These are phyloP conservation scores for Pogona vitticeps DNA, from an alignment of 2,113 vertebrate species.

Conservation along the genomic window DNA sequence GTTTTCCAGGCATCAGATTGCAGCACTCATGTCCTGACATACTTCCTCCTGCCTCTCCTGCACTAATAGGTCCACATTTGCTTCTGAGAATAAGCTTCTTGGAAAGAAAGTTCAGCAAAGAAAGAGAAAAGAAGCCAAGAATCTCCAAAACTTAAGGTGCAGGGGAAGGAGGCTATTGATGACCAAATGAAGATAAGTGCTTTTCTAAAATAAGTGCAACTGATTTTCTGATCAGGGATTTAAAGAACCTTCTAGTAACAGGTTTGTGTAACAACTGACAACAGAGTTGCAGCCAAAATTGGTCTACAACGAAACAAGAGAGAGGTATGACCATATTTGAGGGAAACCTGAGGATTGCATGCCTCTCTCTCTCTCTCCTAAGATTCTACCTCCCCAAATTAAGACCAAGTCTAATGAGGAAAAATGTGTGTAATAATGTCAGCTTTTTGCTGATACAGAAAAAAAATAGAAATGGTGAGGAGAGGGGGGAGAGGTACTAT, in stretches of 20 bases:
- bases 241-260: background rate
- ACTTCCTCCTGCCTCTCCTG: background rate
- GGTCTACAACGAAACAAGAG: background rate
- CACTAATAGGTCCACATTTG: background rate
- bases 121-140: background rate
- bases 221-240: background rate
- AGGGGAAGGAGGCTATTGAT: background rate
- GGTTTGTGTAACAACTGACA: background rate
- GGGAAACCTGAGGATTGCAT: background rate
- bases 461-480: too few species aligned
- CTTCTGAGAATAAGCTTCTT: background rate
- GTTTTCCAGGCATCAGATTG: background rate
- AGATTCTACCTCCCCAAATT: too few species aligned
- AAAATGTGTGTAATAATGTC: too few species aligned
- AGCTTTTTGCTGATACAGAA: too few species aligned
- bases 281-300: background rate
- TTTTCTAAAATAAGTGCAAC: background rate
- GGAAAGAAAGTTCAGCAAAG: background rate
- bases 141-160: background rate
- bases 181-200: background rate
- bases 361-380: too few species aligned
- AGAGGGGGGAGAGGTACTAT: too few species aligned
- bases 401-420: too few species aligned
- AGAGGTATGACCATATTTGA: background rate
- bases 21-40: background rate